Base-by-base conservation (phyloP, 2,113 vertebrate genomes). In the Megaptera novaeangliae region DNA sequence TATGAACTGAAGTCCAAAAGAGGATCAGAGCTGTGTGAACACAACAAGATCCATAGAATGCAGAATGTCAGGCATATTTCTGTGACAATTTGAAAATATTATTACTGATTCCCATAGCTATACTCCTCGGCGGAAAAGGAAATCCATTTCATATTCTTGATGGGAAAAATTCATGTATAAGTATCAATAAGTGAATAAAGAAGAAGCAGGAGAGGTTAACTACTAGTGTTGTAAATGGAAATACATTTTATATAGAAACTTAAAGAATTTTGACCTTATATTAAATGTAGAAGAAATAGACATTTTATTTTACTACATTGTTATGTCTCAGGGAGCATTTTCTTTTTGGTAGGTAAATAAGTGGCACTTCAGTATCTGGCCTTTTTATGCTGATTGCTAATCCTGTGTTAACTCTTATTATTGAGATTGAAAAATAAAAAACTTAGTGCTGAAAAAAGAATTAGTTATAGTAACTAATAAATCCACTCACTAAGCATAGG, bases 31-130 rank as follows among this genome's bases (percentile, higher is more conserved):
- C 27, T 59, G 5, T 80, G 12, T 88, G 36, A 9, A 80, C 21
- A 78, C 21, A 31, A n/a, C 25, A 34, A 94, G 46, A 63, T 75
- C 14, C 23, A 57, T 61, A 85, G 52, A 96, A 88, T 80, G 18
- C 17, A 84, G 68, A 95, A 66, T 66, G 31, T 66, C 34, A 90
- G 84, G 74, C 10, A 57, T 49, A 69, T 63, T 89, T 94, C 81
- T 95, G 59, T 94, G 55, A 57, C 20, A 20, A 68, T 88, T 90
- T 96, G 80, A 87, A 96, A 92, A 90, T 94, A 71, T 82, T 66
- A 44, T 82, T 86, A 8, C 14, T 64, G 18, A 97, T 90, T 78
- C 18, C 44, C 14, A 57, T 68, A 94, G 18, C 59, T 68, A 8
- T 0, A 71, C 14, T 91, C 23, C 69, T 88, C 52, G 39, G 21